phyloP scores from a whole-genome alignment of 1,140 invertebrate genomes.

The Protaetia brevitarsis region DNA sequence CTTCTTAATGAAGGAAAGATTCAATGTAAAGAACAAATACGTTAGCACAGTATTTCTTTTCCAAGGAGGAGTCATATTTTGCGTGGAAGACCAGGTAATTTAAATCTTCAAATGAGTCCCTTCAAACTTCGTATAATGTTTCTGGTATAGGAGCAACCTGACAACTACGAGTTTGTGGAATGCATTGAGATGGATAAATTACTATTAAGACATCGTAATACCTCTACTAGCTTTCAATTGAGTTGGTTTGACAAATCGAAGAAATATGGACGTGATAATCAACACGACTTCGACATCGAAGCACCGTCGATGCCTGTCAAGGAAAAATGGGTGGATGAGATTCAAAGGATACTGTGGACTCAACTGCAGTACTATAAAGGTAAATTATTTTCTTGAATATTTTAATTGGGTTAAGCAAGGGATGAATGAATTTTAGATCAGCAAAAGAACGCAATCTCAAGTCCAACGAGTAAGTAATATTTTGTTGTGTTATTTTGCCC shows the following conservation, averaged over 20 bases:
- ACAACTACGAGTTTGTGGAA: neutral
- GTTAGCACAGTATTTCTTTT: neutral
- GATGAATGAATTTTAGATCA: neutral
- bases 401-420: neutral
- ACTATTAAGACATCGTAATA: slow-evolving; percentile 5
- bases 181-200: neutral
- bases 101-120: neutral
- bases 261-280: neutral
- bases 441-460: neutral
- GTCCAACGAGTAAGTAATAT: neutral
- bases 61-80: neutral
- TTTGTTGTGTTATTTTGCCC: neutral
- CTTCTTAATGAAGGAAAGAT: slow-evolving; percentile 38
- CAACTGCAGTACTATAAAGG: slow-evolving; percentile 1
- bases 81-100: neutral
- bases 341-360: neutral
- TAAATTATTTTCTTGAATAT: neutral
- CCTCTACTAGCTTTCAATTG: neutral
- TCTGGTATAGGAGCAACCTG: neutral
- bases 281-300: neutral
- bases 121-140: neutral
- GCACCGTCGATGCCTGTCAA: neutral
- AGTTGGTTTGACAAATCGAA: slow-evolving; percentile 9
- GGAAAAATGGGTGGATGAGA: slow-evolving; percentile 1
- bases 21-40: slow-evolving; percentile 27